These are phyloP conservation scores for Cheilosia vulpina DNA, from an alignment of 2,888 invertebrate species.

Conservation along the genomic window DNA sequence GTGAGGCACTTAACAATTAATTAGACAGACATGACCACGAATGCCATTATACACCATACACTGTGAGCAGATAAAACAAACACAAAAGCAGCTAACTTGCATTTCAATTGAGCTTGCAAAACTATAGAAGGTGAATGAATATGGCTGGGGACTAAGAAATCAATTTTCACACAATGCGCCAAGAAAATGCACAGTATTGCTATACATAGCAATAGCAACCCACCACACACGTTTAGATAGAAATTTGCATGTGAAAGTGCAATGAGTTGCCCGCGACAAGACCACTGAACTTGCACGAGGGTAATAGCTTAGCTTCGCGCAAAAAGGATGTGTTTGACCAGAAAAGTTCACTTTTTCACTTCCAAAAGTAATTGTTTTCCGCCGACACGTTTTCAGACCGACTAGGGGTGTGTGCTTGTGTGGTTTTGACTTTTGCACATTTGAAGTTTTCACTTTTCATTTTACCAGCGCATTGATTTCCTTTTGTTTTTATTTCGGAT, in stretches of 20 bases:
- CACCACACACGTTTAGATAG: background rate
- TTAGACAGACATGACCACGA: constrained; percentile 58
- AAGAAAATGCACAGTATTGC: constrained; percentile 38
- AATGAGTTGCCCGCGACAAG: constrained; percentile 55
- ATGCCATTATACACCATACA: constrained; percentile 9
- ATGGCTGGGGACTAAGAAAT: constrained; percentile 55
- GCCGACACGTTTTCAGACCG: constrained; percentile 41
- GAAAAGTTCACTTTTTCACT: constrained; percentile 40
- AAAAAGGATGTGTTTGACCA: constrained; percentile 59
- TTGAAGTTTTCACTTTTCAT: constrained; percentile 48
- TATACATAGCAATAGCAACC: background rate
- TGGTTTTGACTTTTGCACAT: constrained; percentile 30
- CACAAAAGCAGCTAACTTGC: constrained; percentile 45
- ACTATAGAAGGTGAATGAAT: constrained; percentile 43
- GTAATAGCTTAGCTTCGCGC: constrained; percentile 28
- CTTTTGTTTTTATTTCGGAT: constrained; percentile 15
- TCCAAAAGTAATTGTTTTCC: constrained; percentile 60
- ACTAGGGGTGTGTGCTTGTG: background rate
- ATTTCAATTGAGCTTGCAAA: constrained; percentile 32
- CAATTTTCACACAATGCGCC: constrained; percentile 70
- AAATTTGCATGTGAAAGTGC: constrained; percentile 64
- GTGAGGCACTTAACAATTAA: constrained; percentile 54
- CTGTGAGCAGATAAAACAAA: constrained; percentile 38
- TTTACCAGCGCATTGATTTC: background rate
- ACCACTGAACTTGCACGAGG: constrained; percentile 61